phyloP scores from a whole-genome alignment of 2,113 vertebrate genomes.

The Peromyscus polionotus region DNA sequence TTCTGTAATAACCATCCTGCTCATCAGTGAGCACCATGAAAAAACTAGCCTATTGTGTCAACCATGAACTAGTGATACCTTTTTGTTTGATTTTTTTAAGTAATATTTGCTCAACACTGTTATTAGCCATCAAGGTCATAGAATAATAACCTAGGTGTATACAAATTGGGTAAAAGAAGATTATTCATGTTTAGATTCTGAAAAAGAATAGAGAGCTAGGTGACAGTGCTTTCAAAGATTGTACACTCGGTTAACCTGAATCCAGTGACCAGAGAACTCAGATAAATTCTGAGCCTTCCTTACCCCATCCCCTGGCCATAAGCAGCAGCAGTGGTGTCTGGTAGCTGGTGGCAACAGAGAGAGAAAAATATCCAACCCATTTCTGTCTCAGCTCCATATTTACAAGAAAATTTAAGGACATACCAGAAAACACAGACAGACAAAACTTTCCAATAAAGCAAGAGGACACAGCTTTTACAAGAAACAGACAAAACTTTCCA shows the following conservation, averaged over 20 bases:
- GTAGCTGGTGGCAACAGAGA: too few relatives aligned
- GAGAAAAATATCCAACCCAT: too few relatives aligned
- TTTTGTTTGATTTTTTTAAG: constrained; percentile 4
- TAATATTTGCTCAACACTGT: neutral
- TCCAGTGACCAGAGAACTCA: constrained; percentile 32
- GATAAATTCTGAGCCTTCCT: neutral
- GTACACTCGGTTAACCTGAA: constrained; percentile 24
- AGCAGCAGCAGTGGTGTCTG: too few relatives aligned
- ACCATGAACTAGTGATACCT: neutral
- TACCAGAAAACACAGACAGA: too few relatives aligned
- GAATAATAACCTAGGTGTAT: neutral
- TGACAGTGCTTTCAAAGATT: constrained; percentile 48
- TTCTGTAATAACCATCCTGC: neutral
- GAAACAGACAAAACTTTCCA: too few relatives aligned
- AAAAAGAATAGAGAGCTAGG: constrained; percentile 25
- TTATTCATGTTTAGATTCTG: constrained; percentile 46
- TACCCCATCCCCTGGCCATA: too few relatives aligned
- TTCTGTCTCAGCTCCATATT: too few relatives aligned
- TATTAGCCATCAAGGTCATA: neutral
- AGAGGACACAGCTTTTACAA: too few relatives aligned
- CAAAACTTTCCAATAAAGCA: too few relatives aligned
- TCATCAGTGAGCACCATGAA: neutral
- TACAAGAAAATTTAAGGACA: too few relatives aligned
- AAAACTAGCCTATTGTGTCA: neutral
- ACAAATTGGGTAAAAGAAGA: neutral